Evolutionary conservation across 2,113 vertebrate genomes (phyloP), one percentile per base, ranked within the genome.

Genomic region (Chiloscyllium plagiosum): DNA sequence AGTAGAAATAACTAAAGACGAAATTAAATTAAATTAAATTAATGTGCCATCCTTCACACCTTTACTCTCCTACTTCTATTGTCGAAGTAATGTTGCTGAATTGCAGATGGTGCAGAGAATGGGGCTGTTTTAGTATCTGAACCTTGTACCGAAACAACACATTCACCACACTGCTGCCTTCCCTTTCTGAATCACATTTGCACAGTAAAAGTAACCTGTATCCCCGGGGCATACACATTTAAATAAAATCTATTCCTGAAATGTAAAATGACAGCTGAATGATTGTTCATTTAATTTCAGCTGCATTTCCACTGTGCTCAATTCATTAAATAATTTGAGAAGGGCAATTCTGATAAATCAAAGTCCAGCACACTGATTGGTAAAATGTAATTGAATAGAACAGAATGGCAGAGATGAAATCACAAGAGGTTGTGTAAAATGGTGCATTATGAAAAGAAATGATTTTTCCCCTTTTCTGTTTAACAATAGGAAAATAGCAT

Each of bases 281-380:
- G 66, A 70, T 95, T 70, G 94, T 72, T 76, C 94, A 47, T 95
- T 95, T 95, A 95, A 95, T 76, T 52, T 52, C 47, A 52, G 24
- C 66, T 72, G 24, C 66, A 72, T 69, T 42, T 93, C 93, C 37
- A 70, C 94, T 72, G 6, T 29, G 42, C 42, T 52, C 94, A 70
- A 95, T 95, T 95, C 69, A 95, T 95, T 95, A 95, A 95, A 95
- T 70, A 95, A 70, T 95, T 76, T 95, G 94, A 72, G 69, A 52
- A 95, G 94, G 69, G 69, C 69, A 95, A 95, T 95, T 95, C n/a
- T 95, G 94, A 95, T 70, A 95, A 70, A 72, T 95, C 69, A 72
- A 95, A 93, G 89, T 68, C 89, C 89, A 37, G 61, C 61, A 65
- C 29, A 24, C 68, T 72, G 94, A 95, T 95, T 95, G 94, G 69